Conservation (phyloP, 2,797 vertebrate genomes). For the Merluccius polli region DNA sequence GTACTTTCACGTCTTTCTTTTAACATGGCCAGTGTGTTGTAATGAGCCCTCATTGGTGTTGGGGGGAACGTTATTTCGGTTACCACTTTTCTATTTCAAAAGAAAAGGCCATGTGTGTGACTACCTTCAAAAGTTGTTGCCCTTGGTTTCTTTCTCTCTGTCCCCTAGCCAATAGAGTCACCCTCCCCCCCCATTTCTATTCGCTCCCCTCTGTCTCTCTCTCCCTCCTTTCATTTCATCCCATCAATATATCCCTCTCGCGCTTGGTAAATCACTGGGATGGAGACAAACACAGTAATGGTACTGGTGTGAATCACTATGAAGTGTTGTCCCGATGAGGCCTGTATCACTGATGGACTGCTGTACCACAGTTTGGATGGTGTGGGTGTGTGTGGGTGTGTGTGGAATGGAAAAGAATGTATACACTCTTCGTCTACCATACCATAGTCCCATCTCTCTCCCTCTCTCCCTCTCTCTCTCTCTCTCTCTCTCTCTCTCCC, state of each 20-base stretch:
- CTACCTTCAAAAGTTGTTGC: neutral
- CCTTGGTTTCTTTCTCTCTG: conserved; percentile 19
- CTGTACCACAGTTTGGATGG: neutral
- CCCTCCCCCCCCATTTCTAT: conserved; percentile 19
- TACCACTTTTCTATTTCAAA: conserved; percentile 24
- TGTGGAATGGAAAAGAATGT: neutral
- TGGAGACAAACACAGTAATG: neutral
- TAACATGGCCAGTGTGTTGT: conserved; percentile 8
- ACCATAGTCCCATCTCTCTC: neutral
- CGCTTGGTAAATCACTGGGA: neutral
- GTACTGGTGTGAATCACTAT: neutral
- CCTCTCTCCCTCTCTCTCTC: neutral
- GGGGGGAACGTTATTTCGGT: conserved; percentile 48
- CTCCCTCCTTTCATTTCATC: neutral
- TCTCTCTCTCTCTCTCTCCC: neutral
- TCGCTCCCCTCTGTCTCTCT: conserved; percentile 19
- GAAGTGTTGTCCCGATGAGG: neutral
- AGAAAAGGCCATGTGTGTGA: neutral
- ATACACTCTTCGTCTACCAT: neutral
- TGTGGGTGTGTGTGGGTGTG: neutral
- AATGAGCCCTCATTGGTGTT: conserved; percentile 28
- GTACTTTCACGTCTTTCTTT: neutral
- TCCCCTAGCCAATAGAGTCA: conserved; percentile 17
- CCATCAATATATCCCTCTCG: neutral
- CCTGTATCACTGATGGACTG: neutral